Evolutionary conservation across 2,113 vertebrate species (phyloP), one percentile per base, ranked within the genome.

Genomic region (Setophaga kirtlandii): DNA sequence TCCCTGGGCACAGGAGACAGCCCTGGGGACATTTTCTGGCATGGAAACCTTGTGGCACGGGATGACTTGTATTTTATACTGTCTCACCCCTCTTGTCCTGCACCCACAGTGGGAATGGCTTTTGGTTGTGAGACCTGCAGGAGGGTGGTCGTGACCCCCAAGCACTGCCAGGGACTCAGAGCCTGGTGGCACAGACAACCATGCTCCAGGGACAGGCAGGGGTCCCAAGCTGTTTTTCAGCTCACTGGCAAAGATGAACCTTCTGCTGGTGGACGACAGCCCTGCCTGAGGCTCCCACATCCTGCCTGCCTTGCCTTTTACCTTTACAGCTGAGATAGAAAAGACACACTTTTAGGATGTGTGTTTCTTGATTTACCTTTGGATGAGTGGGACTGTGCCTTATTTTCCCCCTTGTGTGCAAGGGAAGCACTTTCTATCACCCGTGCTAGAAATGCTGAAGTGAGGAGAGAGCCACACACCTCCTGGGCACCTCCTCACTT

Each of bases 21-120:
- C 8, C 8, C 74, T 63, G 39, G 39, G 30, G 79, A 87, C 7
- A 4, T 53, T 55, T 70, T 33, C 50, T 85, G 33, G 9, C 8
- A 6, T 0, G 0, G n/a, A 52, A 39, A 33, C 33, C 10, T 1
- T 3, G 6, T 19, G 33, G 49, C 0, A 0, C 49, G 31, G 37
- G 24, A 23, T 68, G 44, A 56, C 19, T 39, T 11, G 0, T 41
- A 4, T 73, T 49, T 60, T 47, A 12, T 25, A 33, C 2, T 5
- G 7, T 74, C 17, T 53, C 65, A 42, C 11, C 13, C 19, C 53
- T 68, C 42, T 81, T 67, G 37, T 44, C 13, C 62, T 62, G 17
- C n/a, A 70, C 41, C 25, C 55, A 11, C 52, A 55, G 42, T 7
- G 23, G 63, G 50, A 87, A 69, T 19, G 28, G 13, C 39, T 95